Conservation (phyloP, 2,888 invertebrate genomes). For the Mythimna loreyi region DNA sequence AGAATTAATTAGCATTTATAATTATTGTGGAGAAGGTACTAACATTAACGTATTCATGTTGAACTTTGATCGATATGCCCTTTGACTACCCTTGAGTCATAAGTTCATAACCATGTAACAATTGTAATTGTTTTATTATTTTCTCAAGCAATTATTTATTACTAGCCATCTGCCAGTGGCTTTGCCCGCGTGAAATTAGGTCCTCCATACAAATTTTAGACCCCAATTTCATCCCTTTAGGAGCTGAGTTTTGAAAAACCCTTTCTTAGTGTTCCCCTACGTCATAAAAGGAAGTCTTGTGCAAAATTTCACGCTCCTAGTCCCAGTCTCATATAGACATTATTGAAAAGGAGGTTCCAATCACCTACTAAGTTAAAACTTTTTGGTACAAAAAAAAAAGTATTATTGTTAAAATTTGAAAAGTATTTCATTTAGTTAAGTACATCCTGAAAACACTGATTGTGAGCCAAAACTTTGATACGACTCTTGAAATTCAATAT, state of each 20-base stretch:
- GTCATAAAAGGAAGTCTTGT: too few relatives aligned
- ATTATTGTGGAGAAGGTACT: not conserved
- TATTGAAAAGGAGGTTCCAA: too few relatives aligned
- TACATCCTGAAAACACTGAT: not conserved
- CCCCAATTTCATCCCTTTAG: too few relatives aligned
- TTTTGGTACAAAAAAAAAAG: too few relatives aligned
- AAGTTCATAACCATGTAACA: not conserved
- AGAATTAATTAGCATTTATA: slow-evolving; percentile 15
- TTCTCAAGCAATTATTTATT: slow-evolving; percentile 32
- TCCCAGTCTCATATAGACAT: too few relatives aligned
- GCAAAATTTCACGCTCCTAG: too few relatives aligned
- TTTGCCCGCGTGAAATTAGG: too few relatives aligned
- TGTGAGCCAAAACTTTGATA: not conserved
- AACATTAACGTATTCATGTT: not conserved
- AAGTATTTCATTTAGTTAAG: not conserved
- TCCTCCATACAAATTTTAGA: too few relatives aligned
- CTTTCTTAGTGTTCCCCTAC: too few relatives aligned
- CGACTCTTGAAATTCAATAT: not conserved
- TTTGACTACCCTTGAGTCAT: not conserved
- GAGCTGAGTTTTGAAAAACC: too few relatives aligned
- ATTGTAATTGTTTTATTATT: slow-evolving; percentile 31
- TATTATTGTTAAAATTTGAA: not conserved
- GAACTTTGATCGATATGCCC: slow-evolving; percentile 26
- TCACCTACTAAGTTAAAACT: too few relatives aligned
- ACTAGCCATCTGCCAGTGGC: too few relatives aligned